Percentiles rank a stretch among this genome's conserved stretches.
phyloP scores from a whole-genome alignment of 2,888 invertebrate species.

The Coelopa pilipes region DNA sequence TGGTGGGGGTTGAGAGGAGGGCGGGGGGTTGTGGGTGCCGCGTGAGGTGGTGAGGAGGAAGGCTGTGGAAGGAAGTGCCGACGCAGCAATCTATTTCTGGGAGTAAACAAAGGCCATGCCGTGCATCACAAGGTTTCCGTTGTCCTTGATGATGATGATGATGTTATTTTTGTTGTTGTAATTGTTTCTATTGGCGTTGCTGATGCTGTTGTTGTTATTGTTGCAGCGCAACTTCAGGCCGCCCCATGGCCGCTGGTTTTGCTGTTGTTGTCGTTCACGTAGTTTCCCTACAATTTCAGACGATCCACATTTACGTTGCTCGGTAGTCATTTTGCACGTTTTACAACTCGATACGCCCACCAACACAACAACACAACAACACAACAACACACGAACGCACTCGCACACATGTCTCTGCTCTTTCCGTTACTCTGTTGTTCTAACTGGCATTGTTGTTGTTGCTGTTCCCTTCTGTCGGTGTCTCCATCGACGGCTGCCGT shows the following conservation, averaged over 20 bases:
- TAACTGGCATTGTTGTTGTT: too few species aligned
- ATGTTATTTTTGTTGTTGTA: neutral
- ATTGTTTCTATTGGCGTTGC: neutral
- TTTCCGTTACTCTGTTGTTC: too few species aligned
- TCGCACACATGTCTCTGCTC: neutral
- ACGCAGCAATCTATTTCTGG: conserved; percentile 21
- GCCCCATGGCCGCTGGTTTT: neutral
- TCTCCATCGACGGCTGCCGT: neutral
- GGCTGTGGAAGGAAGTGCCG: neutral
- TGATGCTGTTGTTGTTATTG: neutral
- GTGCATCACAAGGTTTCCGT: conserved; percentile 8
- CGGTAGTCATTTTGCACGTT: conserved; percentile 8
- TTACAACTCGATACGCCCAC: neutral
- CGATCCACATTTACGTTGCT: neutral
- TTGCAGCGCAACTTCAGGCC: neutral
- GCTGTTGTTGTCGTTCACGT: too few species aligned
- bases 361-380: neutral
- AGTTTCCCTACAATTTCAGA: too few species aligned
- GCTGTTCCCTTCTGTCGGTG: too few species aligned
- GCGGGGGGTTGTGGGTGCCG: neutral
- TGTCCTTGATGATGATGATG: too few species aligned
- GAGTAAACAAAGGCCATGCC: conserved; percentile 5
- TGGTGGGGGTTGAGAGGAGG: too few species aligned
- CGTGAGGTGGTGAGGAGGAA: neutral
- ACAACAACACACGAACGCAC: neutral